Evolutionary conservation across 2,888 invertebrate species (phyloP), one percentile per base, ranked within the genome.

Genomic region (Pomacea canaliculata): DNA sequence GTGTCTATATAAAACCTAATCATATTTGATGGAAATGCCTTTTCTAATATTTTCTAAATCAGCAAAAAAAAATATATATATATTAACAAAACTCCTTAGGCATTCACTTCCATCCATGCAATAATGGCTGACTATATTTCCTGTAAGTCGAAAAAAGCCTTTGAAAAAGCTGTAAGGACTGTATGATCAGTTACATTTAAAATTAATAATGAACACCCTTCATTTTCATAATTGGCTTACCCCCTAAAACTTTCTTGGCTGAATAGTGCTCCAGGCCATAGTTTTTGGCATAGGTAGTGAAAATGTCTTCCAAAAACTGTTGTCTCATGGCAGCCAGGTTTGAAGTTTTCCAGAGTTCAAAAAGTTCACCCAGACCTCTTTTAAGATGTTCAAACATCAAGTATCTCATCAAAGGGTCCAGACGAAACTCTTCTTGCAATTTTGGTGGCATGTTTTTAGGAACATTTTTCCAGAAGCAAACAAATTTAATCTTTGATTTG

Each of bases 281-380:
- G 12, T 63, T 19, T 56, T 56, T 56, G 27, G 63, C 23, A 23
- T 23, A n/a, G 63, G 10, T 23, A 63, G n/a, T 63, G 19, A 63
- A 63, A 19, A 63, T 63, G 27, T 68, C 68, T 37, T 68, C 68
- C 27, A 68, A 10, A 68, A 68, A 68, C 68, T 68, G 68, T 46
- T 46, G 68, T 19, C 68, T n/a, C 68, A 68, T 23, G 37, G n/a
- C 48, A n/a, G 13, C 13, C 27, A 68, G 19, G 12, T 27, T 46
- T 12, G 27, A n/a, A n/a, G 10, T 37, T 46, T 46, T 68, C 68
- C 68, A 68, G 68, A 27, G n/a, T 1, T 68, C 48, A 68, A 46
- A 68, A 68, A 27, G 37, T 10, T 46, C 48, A 10, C 27, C 10
- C 49, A 68, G 19, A 19, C 68, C 68, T 1, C 27, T 37, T 12